Evolutionary conservation across 2,797 vertebrate genomes (phyloP), one percentile per base, ranked within the genome.

Genomic region (Danio tinwini): DNA sequence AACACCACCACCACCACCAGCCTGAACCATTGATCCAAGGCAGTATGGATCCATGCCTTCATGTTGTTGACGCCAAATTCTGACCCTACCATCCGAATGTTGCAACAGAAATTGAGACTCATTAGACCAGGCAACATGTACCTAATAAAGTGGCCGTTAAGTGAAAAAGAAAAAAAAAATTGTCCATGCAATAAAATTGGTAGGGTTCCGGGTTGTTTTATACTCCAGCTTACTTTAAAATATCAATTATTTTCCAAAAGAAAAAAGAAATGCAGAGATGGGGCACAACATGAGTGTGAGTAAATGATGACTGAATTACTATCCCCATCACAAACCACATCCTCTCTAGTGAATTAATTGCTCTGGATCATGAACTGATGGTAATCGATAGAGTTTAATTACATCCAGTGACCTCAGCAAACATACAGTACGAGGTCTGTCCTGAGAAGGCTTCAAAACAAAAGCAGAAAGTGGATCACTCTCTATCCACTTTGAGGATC

Each of bases 401-500:
- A 13, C 7, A 0, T 39, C 21, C 19, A 56, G 19, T 50, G 2
- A 45, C 37, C 44, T 68, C 42, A 9, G 7, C 9, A 44, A 21
- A 44, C 19, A 7, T 29, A 29, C 29, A 29, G 29, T 40, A 67
- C 10, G 42, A 68, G 64, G 13, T 47, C n/a, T 76, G 39, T 13
- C 63, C 74, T 19, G 6, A 76, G 10, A 68, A 19, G 42, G 12
- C 14, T 37, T 13, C 29, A 58, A 49, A 68, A 59, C 59, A 69
- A 67, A 58, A 5, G 52, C 40, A 47, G 13, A 44, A 77, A 77
- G 74, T 59, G 53, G 37, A 63, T 72, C 17, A 53, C 5, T 42
- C 52, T 17, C n/a, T 53, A 67, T 73, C 49, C 55, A 19, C 77
- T 80, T 81, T 53, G 50, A 80, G 77, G 77, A 77, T 80, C 52